Conservation (phyloP, 2,888 invertebrate genomes). For the Ornithoptera alexandrae region DNA sequence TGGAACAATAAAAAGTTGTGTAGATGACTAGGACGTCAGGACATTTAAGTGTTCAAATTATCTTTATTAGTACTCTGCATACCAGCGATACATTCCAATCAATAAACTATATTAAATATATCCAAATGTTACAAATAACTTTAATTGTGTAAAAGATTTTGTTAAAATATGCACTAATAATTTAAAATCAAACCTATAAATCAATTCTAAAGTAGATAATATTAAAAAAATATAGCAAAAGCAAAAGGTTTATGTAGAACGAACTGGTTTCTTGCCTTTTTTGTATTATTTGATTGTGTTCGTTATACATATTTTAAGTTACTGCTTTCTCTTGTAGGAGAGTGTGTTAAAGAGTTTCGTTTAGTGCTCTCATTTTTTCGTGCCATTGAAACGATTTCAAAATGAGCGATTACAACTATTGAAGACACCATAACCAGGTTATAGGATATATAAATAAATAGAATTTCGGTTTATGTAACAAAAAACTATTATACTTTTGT, state of each 20-base stretch:
- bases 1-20: no score
- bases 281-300: constrained; percentile 13
- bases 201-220: background rate
- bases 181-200: background rate
- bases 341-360: constrained; percentile 24
- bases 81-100: no score
- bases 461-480: background rate
- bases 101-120: no score
- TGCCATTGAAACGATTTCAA: constrained; percentile 6
- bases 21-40: no score
- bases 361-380: constrained; percentile 15
- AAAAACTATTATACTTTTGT: background rate
- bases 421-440: background rate
- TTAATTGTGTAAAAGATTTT: no score
- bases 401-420: constrained; percentile 15
- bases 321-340: constrained; percentile 27
- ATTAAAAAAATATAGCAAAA: background rate
- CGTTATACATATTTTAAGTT: constrained; percentile 28
- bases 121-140: no score
- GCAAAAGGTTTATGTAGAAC: background rate
- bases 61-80: no score
- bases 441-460: background rate
- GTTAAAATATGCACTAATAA: no score
- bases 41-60: no score
- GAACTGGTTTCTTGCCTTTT: constrained; percentile 8